Base-by-base conservation (phyloP, 1,140 invertebrate genomes). In the Acromyrmex heyeri region DNA sequence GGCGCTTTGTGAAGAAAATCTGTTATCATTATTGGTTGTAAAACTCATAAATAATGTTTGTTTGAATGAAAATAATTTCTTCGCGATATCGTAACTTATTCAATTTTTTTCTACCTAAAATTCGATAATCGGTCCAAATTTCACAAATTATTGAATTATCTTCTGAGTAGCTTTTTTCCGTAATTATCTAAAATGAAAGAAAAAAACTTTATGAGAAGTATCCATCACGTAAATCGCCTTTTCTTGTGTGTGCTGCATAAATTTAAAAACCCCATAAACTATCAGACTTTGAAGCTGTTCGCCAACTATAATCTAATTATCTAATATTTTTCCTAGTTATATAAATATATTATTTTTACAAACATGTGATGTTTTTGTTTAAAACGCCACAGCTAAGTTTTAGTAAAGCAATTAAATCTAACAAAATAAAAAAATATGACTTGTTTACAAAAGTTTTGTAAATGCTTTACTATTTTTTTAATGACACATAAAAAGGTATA, bases 51-150 rank as follows among this genome's bases (percentile, higher is more conserved):
- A 83, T 83, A 83, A 81, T 57, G 38, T 62, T 73, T 24, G 24
- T 72, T 16, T 18, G n/a, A n/a, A 50, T 21, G 24, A 83, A 62
- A 83, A n/a, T 75, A 83, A 73, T 30, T 73, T 83, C 62, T 83
- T 44, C 24, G 79, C 24, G 79, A 83, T 83, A 83, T 34, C 30
- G 24, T 12, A n/a, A 57, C 38, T 83, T 44, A 72, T 61, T 50
- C 69, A 27, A 83, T 75, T 75, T 75, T 44, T 81, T 24, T 14
- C 30, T 70, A 48, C 3, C 21, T 59, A 83, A 73, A 73, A 61
- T 62, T 27, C 18, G 8, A 14, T 44, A 7, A 30, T 61, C n/a
- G 44, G 14, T 3, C 18, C 1, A 14, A 30, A 73, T 44, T 82
- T 61, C 14, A 48, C n/a, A 57, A 83, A 83, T 82, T 73, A 82